Conservation (phyloP, 2,113 vertebrate genomes). For the Mugil cephalus region DNA sequence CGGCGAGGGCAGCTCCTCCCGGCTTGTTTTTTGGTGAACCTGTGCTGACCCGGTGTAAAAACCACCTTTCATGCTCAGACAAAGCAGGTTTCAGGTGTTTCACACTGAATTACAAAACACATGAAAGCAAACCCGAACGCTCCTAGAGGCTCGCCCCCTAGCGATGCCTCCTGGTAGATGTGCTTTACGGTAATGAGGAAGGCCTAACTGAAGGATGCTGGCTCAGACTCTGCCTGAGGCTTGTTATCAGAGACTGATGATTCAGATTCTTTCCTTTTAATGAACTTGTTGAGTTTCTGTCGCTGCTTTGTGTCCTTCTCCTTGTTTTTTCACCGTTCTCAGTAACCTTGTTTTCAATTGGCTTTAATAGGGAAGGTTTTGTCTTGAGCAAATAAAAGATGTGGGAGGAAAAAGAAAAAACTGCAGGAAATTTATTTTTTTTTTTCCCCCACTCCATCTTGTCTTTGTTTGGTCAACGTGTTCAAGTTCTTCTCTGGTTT, state of each 20-base stretch:
- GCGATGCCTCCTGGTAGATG: constrained; percentile 31
- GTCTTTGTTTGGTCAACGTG: not conserved
- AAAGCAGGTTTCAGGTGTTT: constrained; percentile 4
- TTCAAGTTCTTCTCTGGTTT: too few species aligned
- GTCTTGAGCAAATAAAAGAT: not conserved
- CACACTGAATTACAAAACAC: not conserved
- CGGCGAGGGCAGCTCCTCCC: not conserved
- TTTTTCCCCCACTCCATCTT: not conserved
- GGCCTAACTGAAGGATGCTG: constrained; percentile 4
- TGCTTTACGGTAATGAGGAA: constrained; percentile 27
- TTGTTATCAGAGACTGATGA: constrained; percentile 34
- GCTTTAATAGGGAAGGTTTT: too few species aligned
- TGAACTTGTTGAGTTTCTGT: constrained; percentile 11
- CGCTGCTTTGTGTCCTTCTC: not conserved
- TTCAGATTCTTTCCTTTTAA: constrained; percentile 25
- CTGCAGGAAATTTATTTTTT: too few species aligned
- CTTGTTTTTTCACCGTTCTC: not conserved
- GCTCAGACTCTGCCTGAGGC: constrained; percentile 43
- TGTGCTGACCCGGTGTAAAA: not conserved
- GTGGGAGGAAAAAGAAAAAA: constrained; percentile 4
- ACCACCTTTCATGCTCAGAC: not conserved
- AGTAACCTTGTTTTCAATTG: not conserved
- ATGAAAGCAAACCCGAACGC: not conserved
- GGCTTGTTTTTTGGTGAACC: constrained; percentile 2
- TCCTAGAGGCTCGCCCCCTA: constrained; percentile 46